Evolutionary conservation across 2,113 vertebrate genomes (phyloP).

Genomic region (Castor canadensis): DNA sequence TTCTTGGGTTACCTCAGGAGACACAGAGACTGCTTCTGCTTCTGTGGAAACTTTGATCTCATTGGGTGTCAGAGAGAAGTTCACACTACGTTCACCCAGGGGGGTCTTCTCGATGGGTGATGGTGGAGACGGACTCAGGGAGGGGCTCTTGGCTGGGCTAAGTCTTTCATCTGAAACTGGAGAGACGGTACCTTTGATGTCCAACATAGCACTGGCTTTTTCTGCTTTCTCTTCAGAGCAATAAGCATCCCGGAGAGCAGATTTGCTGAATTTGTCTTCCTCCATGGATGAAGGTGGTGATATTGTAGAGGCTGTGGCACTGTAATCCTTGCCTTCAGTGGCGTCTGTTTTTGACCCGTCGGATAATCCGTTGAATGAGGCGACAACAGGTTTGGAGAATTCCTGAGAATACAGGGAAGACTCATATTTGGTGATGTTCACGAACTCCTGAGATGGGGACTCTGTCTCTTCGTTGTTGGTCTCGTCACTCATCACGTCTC

Average conservation of each 20-base stretch:
- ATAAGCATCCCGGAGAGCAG: conserved; percentile 83
- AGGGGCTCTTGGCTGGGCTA: conserved; percentile 81
- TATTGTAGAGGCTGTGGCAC: conserved; percentile 93
- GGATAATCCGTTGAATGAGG: conserved; percentile 85
- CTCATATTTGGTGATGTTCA: conserved; percentile 87
- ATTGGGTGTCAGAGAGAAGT: conserved; percentile 88
- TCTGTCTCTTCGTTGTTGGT: conserved; percentile 93
- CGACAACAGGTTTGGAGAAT: conserved; percentile 83
- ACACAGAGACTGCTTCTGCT: conserved; percentile 81
- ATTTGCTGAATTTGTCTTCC: conserved; percentile 91
- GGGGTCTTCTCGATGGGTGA: conserved; percentile 92
- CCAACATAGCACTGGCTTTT: conserved; percentile 68
- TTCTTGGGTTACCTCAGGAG: conserved; percentile 79
- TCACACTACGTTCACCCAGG: conserved; percentile 91
- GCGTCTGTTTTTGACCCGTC: conserved; percentile 92
- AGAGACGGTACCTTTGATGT: conserved; percentile 78
- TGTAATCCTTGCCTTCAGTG: conserved; percentile 94
- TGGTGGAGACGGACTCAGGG: conserved; percentile 81
- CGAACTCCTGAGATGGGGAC: conserved; percentile 91
- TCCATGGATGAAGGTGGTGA: conserved; percentile 94
- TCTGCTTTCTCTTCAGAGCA: conserved; percentile 74
- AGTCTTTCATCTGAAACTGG: conserved; percentile 77
- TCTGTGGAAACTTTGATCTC: conserved; percentile 89
- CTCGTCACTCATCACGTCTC: conserved; percentile 94
- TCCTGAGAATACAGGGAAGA: conserved; percentile 86